phyloP scores from a whole-genome alignment of 2,888 invertebrate genomes.

The Iphiclides podalirius region DNA sequence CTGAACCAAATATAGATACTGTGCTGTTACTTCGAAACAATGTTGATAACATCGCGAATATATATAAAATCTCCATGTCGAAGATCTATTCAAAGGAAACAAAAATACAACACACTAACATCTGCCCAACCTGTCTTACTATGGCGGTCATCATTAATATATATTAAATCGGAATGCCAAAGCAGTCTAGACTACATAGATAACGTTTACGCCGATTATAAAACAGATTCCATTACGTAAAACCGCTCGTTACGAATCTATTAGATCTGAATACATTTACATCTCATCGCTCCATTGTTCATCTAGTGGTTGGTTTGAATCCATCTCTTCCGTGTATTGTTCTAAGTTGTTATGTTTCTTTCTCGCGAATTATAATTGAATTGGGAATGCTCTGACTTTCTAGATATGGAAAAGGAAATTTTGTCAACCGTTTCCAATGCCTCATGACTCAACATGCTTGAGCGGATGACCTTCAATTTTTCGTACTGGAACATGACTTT shows the following conservation, averaged over 20 bases:
- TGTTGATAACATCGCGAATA: too few species aligned
- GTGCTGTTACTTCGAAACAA: too few species aligned
- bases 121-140: too few species aligned
- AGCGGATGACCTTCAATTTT: too few species aligned
- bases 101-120: too few species aligned
- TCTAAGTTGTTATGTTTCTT: slow-evolving; percentile 5
- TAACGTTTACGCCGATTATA: slow-evolving; percentile 9
- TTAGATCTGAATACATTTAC: slow-evolving; percentile 26
- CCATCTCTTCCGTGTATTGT: slow-evolving; percentile 22
- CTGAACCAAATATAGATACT: too few species aligned
- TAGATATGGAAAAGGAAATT: background rate
- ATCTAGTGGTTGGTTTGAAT: slow-evolving; percentile 11
- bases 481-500: too few species aligned
- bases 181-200: slow-evolving; percentile 6
- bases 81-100: too few species aligned
- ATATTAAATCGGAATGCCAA: background rate
- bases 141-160: background rate
- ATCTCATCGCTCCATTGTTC: slow-evolving; percentile 23
- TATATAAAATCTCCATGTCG: too few species aligned
- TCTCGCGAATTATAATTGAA: slow-evolving; percentile 2
- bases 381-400: background rate
- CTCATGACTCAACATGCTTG: too few species aligned
- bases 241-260: slow-evolving; percentile 16
- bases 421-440: too few species aligned
- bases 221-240: slow-evolving; percentile 23